These are phyloP conservation scores for Druceiella hillmani DNA, from an alignment of 2,888 invertebrate genomes.

Conservation along the genomic window DNA sequence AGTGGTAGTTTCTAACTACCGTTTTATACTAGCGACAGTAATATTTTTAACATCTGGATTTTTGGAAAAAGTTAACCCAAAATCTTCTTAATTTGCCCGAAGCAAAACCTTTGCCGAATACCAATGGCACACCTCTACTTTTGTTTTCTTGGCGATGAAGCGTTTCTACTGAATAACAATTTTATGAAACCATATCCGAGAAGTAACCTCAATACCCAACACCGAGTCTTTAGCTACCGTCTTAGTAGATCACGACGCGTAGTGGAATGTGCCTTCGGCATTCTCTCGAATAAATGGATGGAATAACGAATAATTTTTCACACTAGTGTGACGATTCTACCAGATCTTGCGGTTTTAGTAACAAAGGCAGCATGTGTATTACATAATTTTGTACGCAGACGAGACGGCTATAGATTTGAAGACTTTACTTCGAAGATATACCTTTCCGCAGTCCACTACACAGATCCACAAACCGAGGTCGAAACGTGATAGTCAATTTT, in stretches of 20 bases:
- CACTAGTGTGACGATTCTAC: conserved; percentile 19
- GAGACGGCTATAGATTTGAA: conserved; percentile 22
- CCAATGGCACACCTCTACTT: conserved; percentile 15
- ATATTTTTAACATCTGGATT: conserved; percentile 16
- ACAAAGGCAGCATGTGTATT: conserved; percentile 17
- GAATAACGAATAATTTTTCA: conserved; percentile 22
- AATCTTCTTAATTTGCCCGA: conserved; percentile 20
- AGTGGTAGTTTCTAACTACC: conserved; percentile 18
- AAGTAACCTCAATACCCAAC: conserved; percentile 15
- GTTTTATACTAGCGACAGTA: conserved; percentile 19
- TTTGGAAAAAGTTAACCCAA: conserved; percentile 15
- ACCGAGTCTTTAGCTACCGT: conserved; percentile 20
- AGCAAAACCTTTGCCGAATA: conserved; percentile 16
- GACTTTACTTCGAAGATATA: conserved; percentile 19
- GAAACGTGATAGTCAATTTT: conserved; percentile 22
- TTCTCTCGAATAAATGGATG: conserved; percentile 18
- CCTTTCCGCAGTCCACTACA: conserved; percentile 7
- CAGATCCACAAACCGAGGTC: conserved; percentile 12
- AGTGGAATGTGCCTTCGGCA: conserved; percentile 19
- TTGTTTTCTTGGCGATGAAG: conserved; percentile 21
- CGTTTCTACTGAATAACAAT: conserved; percentile 19
- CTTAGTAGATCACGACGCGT: conserved; percentile 17
- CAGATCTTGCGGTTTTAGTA: too few relatives aligned
- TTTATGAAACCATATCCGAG: conserved; percentile 21
- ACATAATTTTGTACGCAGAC: conserved; percentile 20